Evolutionary conservation across 2,888 invertebrate species (phyloP).

Genomic region (Agrenia bidenticulata): DNA sequence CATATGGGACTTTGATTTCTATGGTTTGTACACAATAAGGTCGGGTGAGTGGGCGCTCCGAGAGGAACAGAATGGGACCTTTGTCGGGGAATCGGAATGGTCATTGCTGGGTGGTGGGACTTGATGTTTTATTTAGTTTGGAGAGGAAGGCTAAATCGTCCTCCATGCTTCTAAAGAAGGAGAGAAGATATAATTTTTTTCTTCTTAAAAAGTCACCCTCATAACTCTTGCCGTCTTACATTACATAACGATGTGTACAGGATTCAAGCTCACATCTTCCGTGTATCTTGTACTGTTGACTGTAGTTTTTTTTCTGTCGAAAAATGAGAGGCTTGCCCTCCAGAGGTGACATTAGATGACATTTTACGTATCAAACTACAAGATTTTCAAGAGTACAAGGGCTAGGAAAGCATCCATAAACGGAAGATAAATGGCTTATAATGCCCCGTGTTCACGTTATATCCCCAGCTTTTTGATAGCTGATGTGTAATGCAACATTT

Average conservation of each 20-base stretch:
- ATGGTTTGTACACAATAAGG: too few species aligned
- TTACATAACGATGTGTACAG: not conserved
- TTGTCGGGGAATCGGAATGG: too few species aligned
- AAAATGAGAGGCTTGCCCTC: not conserved
- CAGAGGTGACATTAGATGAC: constrained; percentile 4
- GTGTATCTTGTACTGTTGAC: not conserved
- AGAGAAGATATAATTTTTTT: constrained; percentile 2
- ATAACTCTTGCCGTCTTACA: not conserved
- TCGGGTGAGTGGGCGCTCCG: too few species aligned
- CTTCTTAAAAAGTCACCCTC: not conserved
- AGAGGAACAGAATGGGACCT: too few species aligned
- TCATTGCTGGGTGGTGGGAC: too few species aligned
- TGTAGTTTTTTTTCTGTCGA: not conserved
- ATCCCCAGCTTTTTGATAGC: too few species aligned
- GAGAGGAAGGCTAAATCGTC: not conserved
- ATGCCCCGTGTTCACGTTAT: not conserved
- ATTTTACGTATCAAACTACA: not conserved
- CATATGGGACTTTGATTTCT: too few species aligned
- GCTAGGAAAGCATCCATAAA: not conserved
- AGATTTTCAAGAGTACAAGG: not conserved
- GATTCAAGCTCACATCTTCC: not conserved
- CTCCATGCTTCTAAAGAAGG: not conserved
- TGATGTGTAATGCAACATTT: too few species aligned
- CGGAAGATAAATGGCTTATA: constrained; percentile 6
- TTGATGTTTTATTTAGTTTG: not conserved